These are phyloP conservation scores for Spodoptera litura DNA, from an alignment of 1,140 invertebrate species.

Conservation along the genomic window DNA sequence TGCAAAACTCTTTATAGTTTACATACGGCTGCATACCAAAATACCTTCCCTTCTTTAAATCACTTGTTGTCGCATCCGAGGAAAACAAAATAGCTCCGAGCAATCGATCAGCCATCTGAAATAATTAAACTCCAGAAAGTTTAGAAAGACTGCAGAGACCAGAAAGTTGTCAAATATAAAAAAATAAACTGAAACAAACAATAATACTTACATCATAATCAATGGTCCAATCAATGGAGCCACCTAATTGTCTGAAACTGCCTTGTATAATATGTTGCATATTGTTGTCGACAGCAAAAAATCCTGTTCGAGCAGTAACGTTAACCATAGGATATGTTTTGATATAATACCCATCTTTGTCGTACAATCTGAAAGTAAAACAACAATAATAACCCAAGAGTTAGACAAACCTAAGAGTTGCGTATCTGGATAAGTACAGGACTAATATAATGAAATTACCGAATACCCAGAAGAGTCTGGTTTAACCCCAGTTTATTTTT, in stretches of 20 bases:
- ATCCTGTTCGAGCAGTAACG: slow-evolving; percentile 54
- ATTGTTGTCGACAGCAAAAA: slow-evolving; percentile 51
- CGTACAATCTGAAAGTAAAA: slow-evolving; percentile 54
- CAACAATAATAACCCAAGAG: no score
- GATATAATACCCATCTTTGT: slow-evolving; percentile 50
- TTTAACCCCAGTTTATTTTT: no score
- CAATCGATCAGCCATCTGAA: background rate
- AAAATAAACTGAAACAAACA: background rate
- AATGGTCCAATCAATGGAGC: slow-evolving; percentile 42
- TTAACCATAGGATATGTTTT: slow-evolving; percentile 51
- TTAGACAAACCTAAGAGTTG: background rate
- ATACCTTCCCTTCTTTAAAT: slow-evolving; percentile 1
- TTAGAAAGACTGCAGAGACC: no score
- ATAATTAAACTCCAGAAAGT: background rate
- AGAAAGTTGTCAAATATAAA: background rate
- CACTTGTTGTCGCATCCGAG: background rate
- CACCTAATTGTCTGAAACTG: slow-evolving; percentile 51
- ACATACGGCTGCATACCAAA: background rate
- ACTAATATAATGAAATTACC: no score
- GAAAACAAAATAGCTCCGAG: background rate
- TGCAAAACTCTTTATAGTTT: slow-evolving; percentile 2
- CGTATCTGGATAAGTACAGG: background rate
- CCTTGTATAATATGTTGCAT: slow-evolving; percentile 54
- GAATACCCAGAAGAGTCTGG: no score
- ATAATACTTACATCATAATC: slow-evolving; percentile 57